Percentiles rank a stretch among this genome's conserved stretches.
Conservation (phyloP, 2,888 invertebrate genomes). For the Troides oblongomaculatus region DNA sequence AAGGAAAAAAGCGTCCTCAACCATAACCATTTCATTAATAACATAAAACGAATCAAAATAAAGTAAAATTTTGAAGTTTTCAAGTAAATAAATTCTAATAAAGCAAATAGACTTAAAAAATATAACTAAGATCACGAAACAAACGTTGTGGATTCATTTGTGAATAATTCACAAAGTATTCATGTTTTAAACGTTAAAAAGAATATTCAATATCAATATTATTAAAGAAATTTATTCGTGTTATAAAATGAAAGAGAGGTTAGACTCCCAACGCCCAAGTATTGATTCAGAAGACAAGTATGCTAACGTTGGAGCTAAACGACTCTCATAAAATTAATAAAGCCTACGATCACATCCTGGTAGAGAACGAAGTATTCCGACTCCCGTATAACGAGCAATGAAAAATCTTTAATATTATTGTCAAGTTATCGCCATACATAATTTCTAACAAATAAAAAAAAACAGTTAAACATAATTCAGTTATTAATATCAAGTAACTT, state of each 20-base stretch:
- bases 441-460: neutral
- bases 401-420: neutral
- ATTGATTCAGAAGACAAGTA: conserved; percentile 16
- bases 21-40: no score
- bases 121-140: no score
- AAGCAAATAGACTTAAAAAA: neutral
- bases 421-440: neutral
- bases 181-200: no score
- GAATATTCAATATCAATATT: no score
- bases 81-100: neutral
- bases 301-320: conserved; percentile 8
- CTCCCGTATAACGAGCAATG: neutral
- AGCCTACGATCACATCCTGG: conserved; percentile 7
- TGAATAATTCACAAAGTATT: no score
- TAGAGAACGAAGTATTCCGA: neutral
- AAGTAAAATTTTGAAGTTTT: neutral
- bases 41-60: no score
- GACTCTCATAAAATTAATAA: conserved; percentile 9
- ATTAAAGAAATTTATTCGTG: neutral
- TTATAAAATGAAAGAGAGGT: neutral
- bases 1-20: no score
- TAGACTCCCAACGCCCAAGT: neutral
- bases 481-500: no score
- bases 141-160: no score
- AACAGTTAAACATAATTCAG: neutral